Conservation (phyloP, 2,888 invertebrate genomes). For the Leucoma salicis region DNA sequence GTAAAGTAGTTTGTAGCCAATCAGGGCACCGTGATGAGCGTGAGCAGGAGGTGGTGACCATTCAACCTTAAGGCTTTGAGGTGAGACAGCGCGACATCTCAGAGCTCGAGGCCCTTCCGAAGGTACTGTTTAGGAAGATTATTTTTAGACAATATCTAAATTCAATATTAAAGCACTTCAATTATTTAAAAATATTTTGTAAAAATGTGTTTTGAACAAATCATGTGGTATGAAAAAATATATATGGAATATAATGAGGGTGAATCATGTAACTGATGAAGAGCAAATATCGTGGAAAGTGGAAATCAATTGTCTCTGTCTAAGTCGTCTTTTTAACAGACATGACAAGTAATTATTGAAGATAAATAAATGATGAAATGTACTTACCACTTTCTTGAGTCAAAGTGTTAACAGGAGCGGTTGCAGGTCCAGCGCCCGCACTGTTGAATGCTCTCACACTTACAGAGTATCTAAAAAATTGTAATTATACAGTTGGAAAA, state of each 20-base stretch:
- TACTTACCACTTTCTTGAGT: conserved; percentile 91
- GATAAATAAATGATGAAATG: background rate
- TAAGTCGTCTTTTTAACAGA: too few relatives aligned
- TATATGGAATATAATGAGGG: too few relatives aligned
- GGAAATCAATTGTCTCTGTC: too few relatives aligned
- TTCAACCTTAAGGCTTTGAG: conserved; percentile 90
- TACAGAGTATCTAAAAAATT: conserved; percentile 85
- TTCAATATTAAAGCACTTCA: background rate
- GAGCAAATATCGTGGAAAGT: too few relatives aligned
- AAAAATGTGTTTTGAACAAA: too few relatives aligned
- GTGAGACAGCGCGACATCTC: conserved; percentile 88
- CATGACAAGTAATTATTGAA: too few relatives aligned
- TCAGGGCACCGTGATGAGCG: conserved; percentile 88
- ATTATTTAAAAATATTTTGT: too few relatives aligned
- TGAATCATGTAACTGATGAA: too few relatives aligned
- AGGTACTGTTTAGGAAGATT: conserved; percentile 79
- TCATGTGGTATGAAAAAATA: too few relatives aligned
- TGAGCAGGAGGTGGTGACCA: conserved; percentile 89
- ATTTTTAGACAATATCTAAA: background rate
- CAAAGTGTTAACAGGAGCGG: conserved; percentile 87
- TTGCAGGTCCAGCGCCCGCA: conserved; percentile 91
- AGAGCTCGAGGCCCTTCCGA: conserved; percentile 89
- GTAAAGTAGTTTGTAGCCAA: conserved; percentile 93
- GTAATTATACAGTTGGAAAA: background rate
- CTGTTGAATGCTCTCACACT: conserved; percentile 93